These are phyloP conservation scores for Harpegnathos saltator DNA, from an alignment of 1,140 invertebrate genomes.

Conservation along the genomic window DNA sequence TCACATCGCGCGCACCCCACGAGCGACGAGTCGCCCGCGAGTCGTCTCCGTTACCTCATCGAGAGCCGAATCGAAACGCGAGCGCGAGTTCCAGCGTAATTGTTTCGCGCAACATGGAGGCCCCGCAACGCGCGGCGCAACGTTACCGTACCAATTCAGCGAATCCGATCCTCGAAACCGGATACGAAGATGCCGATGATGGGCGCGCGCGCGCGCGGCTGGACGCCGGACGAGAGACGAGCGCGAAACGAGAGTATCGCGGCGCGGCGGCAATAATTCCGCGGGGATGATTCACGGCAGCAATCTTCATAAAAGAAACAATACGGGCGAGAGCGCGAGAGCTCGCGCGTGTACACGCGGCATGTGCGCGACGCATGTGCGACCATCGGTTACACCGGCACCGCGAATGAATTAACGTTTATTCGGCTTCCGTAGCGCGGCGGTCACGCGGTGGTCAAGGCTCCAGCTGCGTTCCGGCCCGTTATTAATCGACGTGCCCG, in stretches of 20 bases:
- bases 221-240: conserved; percentile 31
- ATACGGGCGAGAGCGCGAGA: conserved; percentile 35
- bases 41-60: background rate
- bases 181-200: conserved; percentile 29
- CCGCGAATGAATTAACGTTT: conserved; percentile 73
- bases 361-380: conserved; percentile 35
- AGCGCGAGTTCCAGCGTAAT: background rate
- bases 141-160: conserved; percentile 37
- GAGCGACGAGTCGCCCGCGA: no score
- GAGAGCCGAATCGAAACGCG: background rate
- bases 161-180: conserved; percentile 24
- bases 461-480: conserved; percentile 64
- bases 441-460: conserved; percentile 57
- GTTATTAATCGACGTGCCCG: conserved; percentile 69
- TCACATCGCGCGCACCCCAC: no score
- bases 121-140: background rate
- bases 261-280: conserved; percentile 30
- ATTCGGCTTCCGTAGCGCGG: conserved; percentile 62
- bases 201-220: background rate
- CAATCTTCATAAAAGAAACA: conserved; percentile 60
- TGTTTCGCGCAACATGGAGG: background rate
- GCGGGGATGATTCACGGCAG: conserved; percentile 34
- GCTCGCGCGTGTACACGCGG: background rate
- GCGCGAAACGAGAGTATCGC: background rate
- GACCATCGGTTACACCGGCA: conserved; percentile 8